phyloP scores from a whole-genome alignment of 2,797 vertebrate species.

The Nyctalus aviator region DNA sequence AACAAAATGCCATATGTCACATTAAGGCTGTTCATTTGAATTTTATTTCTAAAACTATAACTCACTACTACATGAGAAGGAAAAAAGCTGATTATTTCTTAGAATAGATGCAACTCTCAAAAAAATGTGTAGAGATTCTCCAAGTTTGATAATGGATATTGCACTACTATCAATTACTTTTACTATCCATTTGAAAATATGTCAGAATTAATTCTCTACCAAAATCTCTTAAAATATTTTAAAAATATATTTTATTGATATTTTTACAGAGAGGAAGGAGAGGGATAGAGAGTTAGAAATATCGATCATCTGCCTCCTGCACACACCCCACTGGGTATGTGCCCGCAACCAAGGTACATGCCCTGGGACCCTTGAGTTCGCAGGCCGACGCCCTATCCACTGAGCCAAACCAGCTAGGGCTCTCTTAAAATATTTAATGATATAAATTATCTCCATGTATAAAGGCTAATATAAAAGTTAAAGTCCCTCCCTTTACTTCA shows the following conservation, averaged over 20 bases:
- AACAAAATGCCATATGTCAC: background rate
- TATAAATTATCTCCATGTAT: background rate
- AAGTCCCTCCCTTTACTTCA: background rate
- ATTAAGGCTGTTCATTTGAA: background rate
- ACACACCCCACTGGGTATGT: no score
- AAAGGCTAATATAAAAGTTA: background rate
- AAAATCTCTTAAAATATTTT: background rate
- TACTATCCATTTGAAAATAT: background rate
- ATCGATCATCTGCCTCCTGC: no score
- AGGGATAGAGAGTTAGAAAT: no score
- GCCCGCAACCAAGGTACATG: no score
- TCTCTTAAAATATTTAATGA: background rate
- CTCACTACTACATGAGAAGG: background rate
- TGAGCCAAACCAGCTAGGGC: no score
- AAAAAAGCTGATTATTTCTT: conserved; percentile 24
- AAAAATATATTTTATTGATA: no score
- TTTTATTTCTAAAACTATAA: conserved; percentile 53
- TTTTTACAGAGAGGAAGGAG: no score
- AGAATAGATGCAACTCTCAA: background rate
- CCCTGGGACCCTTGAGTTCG: no score
- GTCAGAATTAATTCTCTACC: conserved; percentile 17
- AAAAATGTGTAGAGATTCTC: background rate
- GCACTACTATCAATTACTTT: background rate
- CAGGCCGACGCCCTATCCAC: no score
- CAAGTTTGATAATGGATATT: background rate